phyloP scores from a whole-genome alignment of 2,888 invertebrate species.

The Dione juno region DNA sequence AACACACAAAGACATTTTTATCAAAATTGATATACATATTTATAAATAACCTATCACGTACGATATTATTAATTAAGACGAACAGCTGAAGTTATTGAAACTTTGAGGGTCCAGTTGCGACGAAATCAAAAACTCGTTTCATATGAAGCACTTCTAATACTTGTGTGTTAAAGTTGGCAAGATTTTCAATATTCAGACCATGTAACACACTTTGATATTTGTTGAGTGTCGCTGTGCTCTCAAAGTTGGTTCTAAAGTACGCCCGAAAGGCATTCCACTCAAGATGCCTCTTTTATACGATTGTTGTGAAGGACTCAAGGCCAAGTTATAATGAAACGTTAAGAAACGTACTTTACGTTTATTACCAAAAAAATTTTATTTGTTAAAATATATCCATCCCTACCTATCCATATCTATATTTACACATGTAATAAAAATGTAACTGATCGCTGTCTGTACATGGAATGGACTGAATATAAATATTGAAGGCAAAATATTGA shows the following conservation, averaged over 20 bases:
- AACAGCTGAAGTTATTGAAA: slow-evolving; percentile 37
- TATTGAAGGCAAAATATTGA: too few species aligned
- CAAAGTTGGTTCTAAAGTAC: slow-evolving; percentile 60
- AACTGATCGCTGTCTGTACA: too few species aligned
- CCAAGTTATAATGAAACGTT: slow-evolving; percentile 51
- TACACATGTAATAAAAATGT: too few species aligned
- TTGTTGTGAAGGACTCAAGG: slow-evolving; percentile 59
- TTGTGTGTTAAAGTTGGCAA: slow-evolving; percentile 64
- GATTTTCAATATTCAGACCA: slow-evolving; percentile 69
- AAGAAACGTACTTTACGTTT: slow-evolving; percentile 40
- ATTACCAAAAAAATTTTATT: slow-evolving; percentile 37
- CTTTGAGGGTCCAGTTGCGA: slow-evolving; percentile 65
- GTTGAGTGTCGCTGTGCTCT: slow-evolving; percentile 63
- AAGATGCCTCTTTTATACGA: slow-evolving; percentile 67
- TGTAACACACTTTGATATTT: slow-evolving; percentile 65
- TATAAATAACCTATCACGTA: not conserved
- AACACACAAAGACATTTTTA: slow-evolving; percentile 40
- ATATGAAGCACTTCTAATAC: slow-evolving; percentile 66
- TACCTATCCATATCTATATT: too few species aligned
- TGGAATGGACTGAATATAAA: too few species aligned
- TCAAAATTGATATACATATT: not conserved
- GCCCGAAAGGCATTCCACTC: slow-evolving; percentile 59
- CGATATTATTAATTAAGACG: slow-evolving; percentile 4
- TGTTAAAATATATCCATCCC: not conserved
- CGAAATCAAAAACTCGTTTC: slow-evolving; percentile 61